Evolutionary conservation across 2,888 invertebrate genomes (phyloP), one percentile per base, ranked within the genome.

Genomic region (Plagiodera versicolora): DNA sequence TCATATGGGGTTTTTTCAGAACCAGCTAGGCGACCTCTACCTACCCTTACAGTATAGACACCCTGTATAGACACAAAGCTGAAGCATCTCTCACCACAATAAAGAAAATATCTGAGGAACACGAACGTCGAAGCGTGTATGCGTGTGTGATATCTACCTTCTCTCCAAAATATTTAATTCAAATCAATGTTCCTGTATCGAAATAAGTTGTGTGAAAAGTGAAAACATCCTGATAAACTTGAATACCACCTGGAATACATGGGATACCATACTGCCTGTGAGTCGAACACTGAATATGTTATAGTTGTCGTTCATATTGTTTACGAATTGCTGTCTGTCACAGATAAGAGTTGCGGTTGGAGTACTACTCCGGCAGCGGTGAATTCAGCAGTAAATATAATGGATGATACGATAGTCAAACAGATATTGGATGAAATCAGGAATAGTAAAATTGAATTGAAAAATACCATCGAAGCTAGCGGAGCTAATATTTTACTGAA

Each of bases 401-500:
- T 51, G 50, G 18, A 51, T 51, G 18, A 17, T 35, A 51, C 18
- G 5, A 17, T 51, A 51, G 14, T 51, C 17, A 51, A 18, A 51
- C 50, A 51, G 32, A 51, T 51, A 17, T 11, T 51, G 11, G 50
- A 32, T 14, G 50, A 51, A 32, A 51, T 51, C 32, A 51, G 32
- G 17, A 32, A 14, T 11, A 51, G 16, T 19, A 32, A 51, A 51
- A 17, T 32, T 10, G 50, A 51, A 32, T 28, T 49, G 11, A 49
- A 28, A 28, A 49, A 49, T 28, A 49, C 28, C 6, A 49, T 49
- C n/a, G 49, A 49, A 28, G 49, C 49, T 5, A 50, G 17, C 14
- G n/a, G 17, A 50, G 50, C 50, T 28, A 50, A 50, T 24, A 50
- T 50, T 32, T 51, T 35, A 51, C 11, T 51, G n/a, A 51, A 51